A percentile compares a stretch with the other conserved stretches of the same genome.
These are phyloP conservation scores for Bursaphelenchus okinawaensis DNA, from an alignment of 2,888 invertebrate genomes.

Conservation along the genomic window DNA sequence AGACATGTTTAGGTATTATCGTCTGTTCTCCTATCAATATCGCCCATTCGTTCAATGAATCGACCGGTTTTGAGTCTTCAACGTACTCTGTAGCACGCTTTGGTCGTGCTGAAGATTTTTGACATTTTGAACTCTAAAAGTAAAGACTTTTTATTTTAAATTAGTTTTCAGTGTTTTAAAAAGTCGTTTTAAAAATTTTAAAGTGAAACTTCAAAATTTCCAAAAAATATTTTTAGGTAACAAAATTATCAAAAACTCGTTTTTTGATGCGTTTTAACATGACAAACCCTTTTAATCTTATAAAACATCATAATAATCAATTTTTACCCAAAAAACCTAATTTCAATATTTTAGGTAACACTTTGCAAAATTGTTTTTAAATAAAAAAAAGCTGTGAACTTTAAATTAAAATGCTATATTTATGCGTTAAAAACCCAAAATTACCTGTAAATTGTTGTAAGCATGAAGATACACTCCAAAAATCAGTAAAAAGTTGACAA, in stretches of 20 bases:
- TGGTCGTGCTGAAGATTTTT: background rate
- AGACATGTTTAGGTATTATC: slow-evolving; percentile 52
- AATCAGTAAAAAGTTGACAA: slow-evolving; percentile 6
- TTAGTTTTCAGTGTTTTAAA: too few species aligned
- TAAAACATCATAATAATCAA: too few species aligned
- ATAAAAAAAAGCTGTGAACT: background rate
- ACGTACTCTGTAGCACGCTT: slow-evolving; percentile 2
- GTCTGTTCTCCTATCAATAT: slow-evolving; percentile 54
- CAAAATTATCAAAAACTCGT: too few species aligned
- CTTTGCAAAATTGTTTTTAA: background rate
- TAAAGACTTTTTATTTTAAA: too few species aligned
- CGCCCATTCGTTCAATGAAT: slow-evolving; percentile 43
- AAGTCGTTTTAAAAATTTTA: too few species aligned
- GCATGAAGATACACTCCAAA: slow-evolving; percentile 15
- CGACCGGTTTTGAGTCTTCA: slow-evolving; percentile 8
- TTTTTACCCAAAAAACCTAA: too few species aligned
- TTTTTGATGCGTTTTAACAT: too few species aligned
- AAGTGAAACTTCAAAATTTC: too few species aligned
- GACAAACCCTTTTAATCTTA: too few species aligned
- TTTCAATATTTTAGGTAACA: too few species aligned
- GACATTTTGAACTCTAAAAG: too few species aligned
- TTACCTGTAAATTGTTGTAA: slow-evolving; percentile 8
- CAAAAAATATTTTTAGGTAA: too few species aligned
- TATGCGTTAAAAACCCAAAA: background rate
- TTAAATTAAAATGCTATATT: background rate